phyloP scores from a whole-genome alignment of 2,888 invertebrate genomes.

The Harpalus rubripes region DNA sequence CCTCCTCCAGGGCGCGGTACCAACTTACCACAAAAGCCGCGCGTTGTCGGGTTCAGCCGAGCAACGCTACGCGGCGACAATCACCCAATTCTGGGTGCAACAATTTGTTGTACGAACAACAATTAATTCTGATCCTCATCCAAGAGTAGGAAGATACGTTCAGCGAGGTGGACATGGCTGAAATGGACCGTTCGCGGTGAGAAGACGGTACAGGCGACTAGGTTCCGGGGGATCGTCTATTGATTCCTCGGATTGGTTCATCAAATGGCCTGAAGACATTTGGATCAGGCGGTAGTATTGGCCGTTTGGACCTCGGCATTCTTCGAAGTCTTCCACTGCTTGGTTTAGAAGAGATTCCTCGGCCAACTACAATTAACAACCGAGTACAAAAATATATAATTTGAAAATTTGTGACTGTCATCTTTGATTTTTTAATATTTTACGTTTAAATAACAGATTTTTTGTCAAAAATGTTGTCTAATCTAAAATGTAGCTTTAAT shows the following conservation, averaged over 20 bases:
- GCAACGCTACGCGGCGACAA: conserved; percentile 47
- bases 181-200: conserved; percentile 59
- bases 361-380: conserved; percentile 26
- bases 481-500: too few relatives aligned
- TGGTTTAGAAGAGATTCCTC: conserved; percentile 52
- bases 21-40: conserved; percentile 55
- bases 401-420: too few relatives aligned
- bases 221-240: conserved; percentile 62
- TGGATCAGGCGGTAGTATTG: conserved; percentile 65
- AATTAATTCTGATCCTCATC: conserved; percentile 32
- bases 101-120: conserved; percentile 53
- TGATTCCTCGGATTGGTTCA: conserved; percentile 41
- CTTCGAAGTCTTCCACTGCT: conserved; percentile 57
- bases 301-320: conserved; percentile 50
- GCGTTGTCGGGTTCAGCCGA: conserved; percentile 62
- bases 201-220: conserved; percentile 55
- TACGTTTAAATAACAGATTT: too few relatives aligned
- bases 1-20: conserved; percentile 38
- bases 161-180: conserved; percentile 62
- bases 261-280: conserved; percentile 57
- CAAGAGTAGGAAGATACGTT: conserved; percentile 1
- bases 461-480: too few relatives aligned
- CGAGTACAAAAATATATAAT: too few relatives aligned
- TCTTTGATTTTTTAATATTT: too few relatives aligned
- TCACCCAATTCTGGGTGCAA: conserved; percentile 61